A percentile compares a stretch with the other conserved stretches of the same genome.
Evolutionary conservation across 1,140 invertebrate species (phyloP).

Genomic region (Gonatopus flavifemur): DNA sequence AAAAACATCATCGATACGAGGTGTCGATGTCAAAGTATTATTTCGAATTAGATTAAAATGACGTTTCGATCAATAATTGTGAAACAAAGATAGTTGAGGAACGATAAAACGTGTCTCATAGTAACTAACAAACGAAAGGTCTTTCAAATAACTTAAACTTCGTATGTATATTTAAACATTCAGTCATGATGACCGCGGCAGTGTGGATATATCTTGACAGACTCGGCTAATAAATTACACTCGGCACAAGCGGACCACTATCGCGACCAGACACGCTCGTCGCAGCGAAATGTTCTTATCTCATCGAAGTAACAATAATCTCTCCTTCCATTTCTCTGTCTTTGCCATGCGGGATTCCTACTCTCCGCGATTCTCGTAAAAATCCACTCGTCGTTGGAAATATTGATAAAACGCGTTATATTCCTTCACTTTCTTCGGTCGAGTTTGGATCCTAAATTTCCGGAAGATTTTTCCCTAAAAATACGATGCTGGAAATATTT

Average conservation of each 20-base stretch:
- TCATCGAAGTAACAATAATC: slow-evolving; percentile 36
- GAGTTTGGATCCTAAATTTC: no score
- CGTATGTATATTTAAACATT: slow-evolving; percentile 2
- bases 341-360: background rate
- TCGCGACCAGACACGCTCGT: slow-evolving; percentile 40
- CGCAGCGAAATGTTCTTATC: slow-evolving; percentile 37
- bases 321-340: slow-evolving; percentile 12
- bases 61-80: no score
- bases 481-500: no score
- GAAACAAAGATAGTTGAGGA: no score
- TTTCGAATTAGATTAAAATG: background rate
- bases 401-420: background rate
- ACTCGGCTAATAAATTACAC: slow-evolving; percentile 41
- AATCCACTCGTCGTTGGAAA: background rate
- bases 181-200: slow-evolving; percentile 11
- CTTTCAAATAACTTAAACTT: no score
- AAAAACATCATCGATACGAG: no score
- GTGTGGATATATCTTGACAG: slow-evolving; percentile 26
- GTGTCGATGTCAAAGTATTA: background rate
- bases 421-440: no score
- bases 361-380: background rate
- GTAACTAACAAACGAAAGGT: no score
- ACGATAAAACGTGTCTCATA: no score
- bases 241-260: slow-evolving; percentile 32
- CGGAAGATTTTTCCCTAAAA: no score